phyloP scores from a whole-genome alignment of 2,113 vertebrate species.

The Phylloscopus whistleri region DNA sequence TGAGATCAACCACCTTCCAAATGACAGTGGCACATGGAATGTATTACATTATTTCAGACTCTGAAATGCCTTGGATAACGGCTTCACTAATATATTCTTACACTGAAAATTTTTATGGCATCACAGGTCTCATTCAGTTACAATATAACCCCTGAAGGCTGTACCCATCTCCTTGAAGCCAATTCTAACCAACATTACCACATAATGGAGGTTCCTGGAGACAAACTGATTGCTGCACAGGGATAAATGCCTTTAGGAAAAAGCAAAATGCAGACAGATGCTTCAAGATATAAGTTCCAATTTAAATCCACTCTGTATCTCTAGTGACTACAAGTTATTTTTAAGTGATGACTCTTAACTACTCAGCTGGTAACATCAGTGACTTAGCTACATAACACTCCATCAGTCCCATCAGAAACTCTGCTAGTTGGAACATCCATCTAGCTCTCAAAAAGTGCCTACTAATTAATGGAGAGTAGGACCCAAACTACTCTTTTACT shows the following conservation, averaged over 20 bases:
- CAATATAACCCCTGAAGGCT: not conserved
- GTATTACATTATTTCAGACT: conserved; percentile 8
- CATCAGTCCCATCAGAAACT: not conserved
- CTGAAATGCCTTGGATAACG: not conserved
- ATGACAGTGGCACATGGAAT: not conserved
- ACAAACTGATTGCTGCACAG: not conserved
- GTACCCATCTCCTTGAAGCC: not conserved
- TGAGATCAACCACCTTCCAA: not conserved
- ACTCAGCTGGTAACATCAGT: not conserved
- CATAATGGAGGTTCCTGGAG: conserved; percentile 2
- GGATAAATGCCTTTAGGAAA: not conserved
- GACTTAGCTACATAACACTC: not conserved
- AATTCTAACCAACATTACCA: conserved; percentile 2
- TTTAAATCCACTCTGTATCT: not conserved
- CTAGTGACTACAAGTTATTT: not conserved
- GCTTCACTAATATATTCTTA: conserved; percentile 21
- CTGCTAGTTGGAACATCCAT: not conserved
- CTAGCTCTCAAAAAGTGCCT: not conserved
- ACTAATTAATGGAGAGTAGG: not conserved
- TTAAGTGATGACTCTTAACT: not conserved
- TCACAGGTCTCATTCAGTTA: not conserved
- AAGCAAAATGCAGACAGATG: conserved; percentile 1
- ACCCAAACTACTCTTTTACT: not conserved
- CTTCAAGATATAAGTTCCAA: not conserved
- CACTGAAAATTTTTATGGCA: not conserved